phyloP scores from a whole-genome alignment of 2,888 invertebrate species.

The Bhutanitis thaidina region DNA sequence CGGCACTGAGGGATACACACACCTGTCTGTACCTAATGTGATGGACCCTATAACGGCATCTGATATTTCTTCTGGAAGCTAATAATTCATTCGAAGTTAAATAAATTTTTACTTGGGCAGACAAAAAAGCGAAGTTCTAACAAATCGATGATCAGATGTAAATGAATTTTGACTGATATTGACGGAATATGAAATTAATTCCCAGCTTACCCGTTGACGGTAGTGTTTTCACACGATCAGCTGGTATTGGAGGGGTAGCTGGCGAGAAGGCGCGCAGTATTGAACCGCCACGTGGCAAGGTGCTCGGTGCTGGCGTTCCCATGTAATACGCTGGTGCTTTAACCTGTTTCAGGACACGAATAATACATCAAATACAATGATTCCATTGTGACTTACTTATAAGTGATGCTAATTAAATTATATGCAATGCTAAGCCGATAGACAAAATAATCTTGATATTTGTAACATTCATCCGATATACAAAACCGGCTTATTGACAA shows the following conservation, averaged over 20 bases:
- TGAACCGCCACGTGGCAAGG: constrained; percentile 83
- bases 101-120: too few relatives aligned
- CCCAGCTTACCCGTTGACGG: constrained; percentile 34
- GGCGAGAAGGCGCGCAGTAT: constrained; percentile 85
- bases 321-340: constrained; percentile 87
- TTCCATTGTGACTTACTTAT: too few relatives aligned
- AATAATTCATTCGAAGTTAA: not conserved
- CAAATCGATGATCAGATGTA: too few relatives aligned
- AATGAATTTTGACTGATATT: too few relatives aligned
- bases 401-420: too few relatives aligned
- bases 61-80: not conserved
- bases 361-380: too few relatives aligned
- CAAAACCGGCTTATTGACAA: too few relatives aligned
- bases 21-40: constrained; percentile 38
- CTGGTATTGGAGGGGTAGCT: constrained; percentile 75
- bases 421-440: too few relatives aligned
- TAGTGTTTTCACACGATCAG: constrained; percentile 78
- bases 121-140: too few relatives aligned
- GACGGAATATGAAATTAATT: not conserved
- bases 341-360: constrained; percentile 32
- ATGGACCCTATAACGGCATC: constrained; percentile 13
- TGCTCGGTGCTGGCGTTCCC: constrained; percentile 80
- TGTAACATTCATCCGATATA: too few relatives aligned
- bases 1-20: constrained; percentile 49
- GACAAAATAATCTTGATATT: too few relatives aligned